Base-by-base conservation (phyloP, 2,888 invertebrate species). In the Eueremaeus valkanovi region DNA sequence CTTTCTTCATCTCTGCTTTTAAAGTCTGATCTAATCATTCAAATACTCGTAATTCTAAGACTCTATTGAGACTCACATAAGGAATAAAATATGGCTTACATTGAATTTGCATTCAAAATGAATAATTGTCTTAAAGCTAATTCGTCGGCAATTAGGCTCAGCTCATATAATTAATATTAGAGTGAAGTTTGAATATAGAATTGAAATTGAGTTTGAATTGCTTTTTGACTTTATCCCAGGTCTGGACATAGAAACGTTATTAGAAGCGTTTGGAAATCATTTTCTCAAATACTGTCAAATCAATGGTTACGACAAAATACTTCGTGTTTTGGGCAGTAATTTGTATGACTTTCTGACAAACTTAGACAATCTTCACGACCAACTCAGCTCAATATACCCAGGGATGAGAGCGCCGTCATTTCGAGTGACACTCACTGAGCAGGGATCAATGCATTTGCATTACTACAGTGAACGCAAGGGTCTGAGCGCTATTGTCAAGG, bases 391-490 rank as follows among this genome's bases (percentile, higher is more conserved):
- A 75, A 80, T 81, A 31, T 84, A 83, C 78, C 82, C 81, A 73
- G 81, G 82, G 73, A 83, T 83, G 73, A 78, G 79, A 36, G 82
- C 83, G 6, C 84, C 84, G 0, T 83, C 82, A 6, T 84, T 84
- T 81, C 81, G 83, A 81, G 83, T 79, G 72, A 78, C 77, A 16
- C 76, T 68, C 42, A 76, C 76, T 18, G 74, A 75, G 16, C 78
- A 76, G 3, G 77, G 78, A 27, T 74, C 76, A 58, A 68, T 81
- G 61, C 72, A 76, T 31, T 76, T 81, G 33, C 79, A 79, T 58
- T 80, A 81, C 74, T 78, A 79, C 76, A 79, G 79, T 73, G 77
- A 79, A 33, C 76, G 81, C 27, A 75, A 78, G 68, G 80, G 76
- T 16, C 51, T 80, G 31, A 76, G 78, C 31, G 74, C 79, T 27